Evolutionary conservation across 2,888 invertebrate genomes (phyloP).

Genomic region (Drosophila picticornis): DNA sequence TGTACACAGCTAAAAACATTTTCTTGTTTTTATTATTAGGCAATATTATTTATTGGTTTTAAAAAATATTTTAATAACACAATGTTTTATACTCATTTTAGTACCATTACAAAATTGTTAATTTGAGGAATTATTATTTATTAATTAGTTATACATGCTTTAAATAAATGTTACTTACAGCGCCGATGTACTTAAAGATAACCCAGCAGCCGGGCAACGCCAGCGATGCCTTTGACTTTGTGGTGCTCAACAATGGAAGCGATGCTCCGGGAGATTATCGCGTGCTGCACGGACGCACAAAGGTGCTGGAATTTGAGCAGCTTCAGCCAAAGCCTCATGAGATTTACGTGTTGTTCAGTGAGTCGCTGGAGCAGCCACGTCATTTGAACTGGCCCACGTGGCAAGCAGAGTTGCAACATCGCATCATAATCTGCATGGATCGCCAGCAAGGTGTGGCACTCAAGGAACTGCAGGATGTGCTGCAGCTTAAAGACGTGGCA

Average conservation of each 20-base stretch:
- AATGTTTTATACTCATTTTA: not conserved
- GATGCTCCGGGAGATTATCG: conserved; percentile 42
- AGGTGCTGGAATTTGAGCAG: conserved; percentile 71
- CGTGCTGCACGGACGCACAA: conserved; percentile 73
- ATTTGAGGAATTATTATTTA: not conserved
- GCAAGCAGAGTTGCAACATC: conserved; percentile 81
- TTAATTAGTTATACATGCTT: not conserved
- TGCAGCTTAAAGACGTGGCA: conserved; percentile 80
- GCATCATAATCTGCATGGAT: conserved; percentile 87
- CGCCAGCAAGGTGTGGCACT: conserved; percentile 86
- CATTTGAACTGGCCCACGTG: conserved; percentile 63
- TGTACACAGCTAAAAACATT: not conserved
- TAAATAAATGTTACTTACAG: conserved; percentile 38
- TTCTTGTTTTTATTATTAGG: not conserved
- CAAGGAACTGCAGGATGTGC: conserved; percentile 80
- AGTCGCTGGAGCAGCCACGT: conserved; percentile 67
- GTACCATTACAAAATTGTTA: not conserved
- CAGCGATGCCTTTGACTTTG: conserved; percentile 67
- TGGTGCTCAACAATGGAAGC: conserved; percentile 49
- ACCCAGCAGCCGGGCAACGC: conserved; percentile 56
- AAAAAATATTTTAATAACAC: not conserved
- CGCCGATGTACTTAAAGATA: conserved; percentile 55
- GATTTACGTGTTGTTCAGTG: conserved; percentile 74
- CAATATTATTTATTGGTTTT: not conserved
- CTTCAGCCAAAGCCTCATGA: conserved; percentile 72